Evolutionary conservation across 2,113 vertebrate genomes (phyloP).

Genomic region (Odontophorus gujanensis): DNA sequence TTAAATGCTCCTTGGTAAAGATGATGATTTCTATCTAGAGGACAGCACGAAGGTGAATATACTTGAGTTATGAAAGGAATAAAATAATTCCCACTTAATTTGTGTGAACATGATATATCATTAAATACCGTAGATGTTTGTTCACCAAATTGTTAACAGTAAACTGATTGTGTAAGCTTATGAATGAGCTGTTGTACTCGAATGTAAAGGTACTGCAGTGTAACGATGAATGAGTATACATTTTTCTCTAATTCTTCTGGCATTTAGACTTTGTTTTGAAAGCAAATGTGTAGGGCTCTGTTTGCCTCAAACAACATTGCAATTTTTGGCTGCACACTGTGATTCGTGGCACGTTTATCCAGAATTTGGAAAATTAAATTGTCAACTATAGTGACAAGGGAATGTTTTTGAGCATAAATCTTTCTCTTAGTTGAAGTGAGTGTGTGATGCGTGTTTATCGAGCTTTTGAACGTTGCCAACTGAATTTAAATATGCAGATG

Average conservation of each 20-base stretch:
- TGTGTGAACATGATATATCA: neutral
- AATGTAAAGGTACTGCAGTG: neutral
- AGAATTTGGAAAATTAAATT: conserved; percentile 2
- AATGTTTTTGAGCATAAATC: neutral
- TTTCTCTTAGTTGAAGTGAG: neutral
- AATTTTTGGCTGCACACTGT: neutral
- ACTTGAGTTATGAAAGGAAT: conserved; percentile 51
- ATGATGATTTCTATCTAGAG: conserved; percentile 64
- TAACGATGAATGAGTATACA: neutral
- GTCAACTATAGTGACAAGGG: neutral
- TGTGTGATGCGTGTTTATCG: neutral
- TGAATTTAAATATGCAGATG: neutral
- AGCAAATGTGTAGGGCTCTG: neutral
- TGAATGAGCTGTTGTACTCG: neutral
- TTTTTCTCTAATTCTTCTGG: neutral
- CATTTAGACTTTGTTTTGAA: neutral
- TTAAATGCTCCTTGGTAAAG: neutral
- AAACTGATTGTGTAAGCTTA: neutral
- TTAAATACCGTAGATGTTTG: neutral
- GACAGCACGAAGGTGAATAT: conserved; percentile 75
- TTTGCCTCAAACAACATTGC: neutral
- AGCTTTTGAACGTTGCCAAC: neutral
- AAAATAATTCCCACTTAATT: neutral
- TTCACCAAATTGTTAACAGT: neutral
- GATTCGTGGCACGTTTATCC: conserved; percentile 14